A percentile compares a stretch with the other conserved stretches of the same genome.
These are phyloP conservation scores for Melanostoma scalare DNA, from an alignment of 2,888 invertebrate genomes.

Conservation along the genomic window DNA sequence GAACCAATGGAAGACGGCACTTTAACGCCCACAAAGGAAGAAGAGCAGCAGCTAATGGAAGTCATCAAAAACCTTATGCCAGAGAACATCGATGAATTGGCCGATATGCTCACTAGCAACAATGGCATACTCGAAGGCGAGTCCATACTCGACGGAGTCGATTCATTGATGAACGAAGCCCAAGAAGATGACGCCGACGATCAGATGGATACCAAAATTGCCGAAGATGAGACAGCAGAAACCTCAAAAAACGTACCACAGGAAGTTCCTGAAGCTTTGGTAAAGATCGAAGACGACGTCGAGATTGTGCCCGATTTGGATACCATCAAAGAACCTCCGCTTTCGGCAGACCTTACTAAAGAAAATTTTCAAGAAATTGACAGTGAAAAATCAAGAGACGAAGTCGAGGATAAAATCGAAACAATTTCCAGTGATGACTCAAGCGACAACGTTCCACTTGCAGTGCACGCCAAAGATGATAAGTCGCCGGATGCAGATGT, in stretches of 20 bases:
- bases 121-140: slow-evolving; percentile 78
- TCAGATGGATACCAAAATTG: slow-evolving; percentile 75
- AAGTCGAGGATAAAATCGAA: slow-evolving; percentile 71
- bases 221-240: slow-evolving; percentile 51
- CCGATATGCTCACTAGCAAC: slow-evolving; percentile 78
- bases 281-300: slow-evolving; percentile 58
- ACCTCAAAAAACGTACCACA: slow-evolving; percentile 57
- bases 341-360: slow-evolving; percentile 54
- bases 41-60: slow-evolving; percentile 80
- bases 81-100: slow-evolving; percentile 81
- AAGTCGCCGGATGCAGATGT: slow-evolving; percentile 23
- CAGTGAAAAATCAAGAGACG: slow-evolving; percentile 43
- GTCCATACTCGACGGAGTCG: slow-evolving; percentile 79
- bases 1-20: slow-evolving; percentile 34
- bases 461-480: slow-evolving; percentile 66
- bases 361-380: background rate
- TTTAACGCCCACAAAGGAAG: slow-evolving; percentile 77
- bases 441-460: slow-evolving; percentile 80
- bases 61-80: slow-evolving; percentile 79
- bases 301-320: slow-evolving; percentile 13
- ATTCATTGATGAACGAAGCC: slow-evolving; percentile 74
- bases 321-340: slow-evolving; percentile 11
- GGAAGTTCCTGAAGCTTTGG: slow-evolving; percentile 30
- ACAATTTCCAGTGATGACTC: slow-evolving; percentile 80
- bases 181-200: slow-evolving; percentile 75